Evolutionary conservation across 2,888 invertebrate species (phyloP), one percentile per base, ranked within the genome.

Genomic region (Zygaena filipendulae): DNA sequence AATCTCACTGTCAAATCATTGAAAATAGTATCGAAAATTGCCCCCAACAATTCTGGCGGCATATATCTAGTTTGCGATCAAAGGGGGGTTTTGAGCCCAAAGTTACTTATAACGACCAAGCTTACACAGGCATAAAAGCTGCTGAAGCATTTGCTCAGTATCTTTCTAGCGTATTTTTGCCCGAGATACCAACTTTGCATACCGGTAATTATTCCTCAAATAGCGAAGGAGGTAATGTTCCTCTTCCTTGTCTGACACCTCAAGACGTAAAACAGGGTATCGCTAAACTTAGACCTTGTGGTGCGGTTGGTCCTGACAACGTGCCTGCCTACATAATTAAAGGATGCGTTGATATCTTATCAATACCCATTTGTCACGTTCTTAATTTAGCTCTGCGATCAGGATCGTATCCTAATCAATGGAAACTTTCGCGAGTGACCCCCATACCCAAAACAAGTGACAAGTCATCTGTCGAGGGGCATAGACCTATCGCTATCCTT

Each of bases 401-500:
- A n/a, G 14, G 22, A 3, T 11, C 16, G 14, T 33, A 33, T 16
- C 33, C 29, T 2, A 8, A 8, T 6, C 13, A 9, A 13, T 33
- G 30, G 33, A 33, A 30, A 13, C 12, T 22, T 1, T 11, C 27
- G 7, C 24, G 27, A 16, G n/a, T n/a, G n/a, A n/a, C n/a, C n/a
- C n/a, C n/a, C n/a, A n/a, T n/a, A n/a, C n/a, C n/a, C n/a, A n/a
- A 33, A 26, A 26, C 23, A 5, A 5, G 14, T 4, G 20, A 33
- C 8, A 26, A 20, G 6, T 9, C 20, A 4, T 2, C 12, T 10
- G 26, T 29, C 1, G 29, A 29, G n/a, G 11, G 9, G 6, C 27
- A 33, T 20, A 19, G 33, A 4, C 26, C 33, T 3, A 33, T 33
- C 2, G 33, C 33, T 8, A 23, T 33, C n/a, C 24, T 30, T 9